phyloP scores from a whole-genome alignment of 2,113 vertebrate species.

The Polyodon spathula region DNA sequence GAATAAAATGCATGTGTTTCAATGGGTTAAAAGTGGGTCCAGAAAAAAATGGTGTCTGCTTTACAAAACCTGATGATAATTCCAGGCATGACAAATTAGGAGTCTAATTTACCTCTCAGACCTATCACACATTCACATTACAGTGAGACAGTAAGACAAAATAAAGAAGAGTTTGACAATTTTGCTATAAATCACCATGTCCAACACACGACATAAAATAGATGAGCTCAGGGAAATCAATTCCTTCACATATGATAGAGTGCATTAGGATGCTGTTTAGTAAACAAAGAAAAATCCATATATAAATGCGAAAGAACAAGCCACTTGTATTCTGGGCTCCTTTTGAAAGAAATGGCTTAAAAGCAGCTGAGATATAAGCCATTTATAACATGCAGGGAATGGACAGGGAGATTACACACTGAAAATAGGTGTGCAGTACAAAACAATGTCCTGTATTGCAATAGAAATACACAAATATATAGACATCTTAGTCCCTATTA shows the following conservation, averaged over 20 bases:
- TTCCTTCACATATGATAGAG: no score
- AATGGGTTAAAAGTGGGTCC: not conserved
- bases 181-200: constrained; percentile 4
- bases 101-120: constrained; percentile 6
- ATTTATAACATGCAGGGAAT: constrained; percentile 2
- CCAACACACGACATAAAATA: constrained; percentile 1
- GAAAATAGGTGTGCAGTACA: not conserved
- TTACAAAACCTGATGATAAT: constrained; percentile 4
- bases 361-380: not conserved
- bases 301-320: constrained; percentile 7
- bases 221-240: not conserved
- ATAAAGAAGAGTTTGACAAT: constrained; percentile 3
- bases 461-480: not conserved
- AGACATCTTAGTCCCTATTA: no score
- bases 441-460: not conserved
- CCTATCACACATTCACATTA: constrained; percentile 6
- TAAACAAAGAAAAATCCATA: constrained; percentile 11
- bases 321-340: not conserved
- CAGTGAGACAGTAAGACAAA: not conserved
- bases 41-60: not conserved
- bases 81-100: not conserved
- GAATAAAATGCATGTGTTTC: constrained; percentile 5
- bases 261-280: not conserved
- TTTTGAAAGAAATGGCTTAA: constrained; percentile 8
- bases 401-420: not conserved